These are phyloP conservation scores for Apeltes quadracus DNA, from an alignment of 2,113 vertebrate species.

Conservation along the genomic window DNA sequence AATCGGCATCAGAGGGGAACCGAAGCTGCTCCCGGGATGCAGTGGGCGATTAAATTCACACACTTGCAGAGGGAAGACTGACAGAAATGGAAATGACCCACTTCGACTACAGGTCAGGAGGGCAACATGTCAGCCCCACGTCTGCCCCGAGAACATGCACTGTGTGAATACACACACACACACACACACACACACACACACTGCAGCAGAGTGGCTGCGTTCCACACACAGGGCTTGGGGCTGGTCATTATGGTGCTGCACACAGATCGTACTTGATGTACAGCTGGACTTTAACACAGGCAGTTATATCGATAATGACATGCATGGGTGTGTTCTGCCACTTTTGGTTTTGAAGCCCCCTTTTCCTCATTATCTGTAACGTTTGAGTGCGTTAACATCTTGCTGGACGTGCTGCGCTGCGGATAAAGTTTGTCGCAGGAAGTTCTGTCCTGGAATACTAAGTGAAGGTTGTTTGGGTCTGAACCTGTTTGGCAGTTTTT, in stretches of 20 bases:
- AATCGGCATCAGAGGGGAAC: conserved; percentile 69
- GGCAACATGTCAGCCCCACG: conserved; percentile 30
- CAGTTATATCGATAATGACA: not conserved
- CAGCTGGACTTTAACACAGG: not conserved
- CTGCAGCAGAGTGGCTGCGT: not conserved
- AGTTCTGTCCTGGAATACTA: not conserved
- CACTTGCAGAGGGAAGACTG: not conserved
- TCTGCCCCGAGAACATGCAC: not conserved
- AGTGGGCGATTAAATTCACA: conserved; percentile 43
- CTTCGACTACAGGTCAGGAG: conserved; percentile 46
- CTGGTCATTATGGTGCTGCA: not conserved
- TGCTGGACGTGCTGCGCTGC: not conserved
- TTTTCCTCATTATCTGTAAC: not conserved
- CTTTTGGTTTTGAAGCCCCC: not conserved
- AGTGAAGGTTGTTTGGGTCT: not conserved
- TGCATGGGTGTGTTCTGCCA: not conserved
- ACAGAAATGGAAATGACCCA: conserved; percentile 26
- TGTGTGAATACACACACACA: not conserved
- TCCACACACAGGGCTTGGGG: not conserved
- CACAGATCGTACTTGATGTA: not conserved
- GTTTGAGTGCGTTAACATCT: not conserved
- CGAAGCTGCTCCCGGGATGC: conserved; percentile 54
- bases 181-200: not conserved
- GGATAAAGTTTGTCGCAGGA: not conserved
- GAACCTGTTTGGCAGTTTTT: not conserved